Evolutionary conservation across 2,113 vertebrate genomes (phyloP).

Genomic region (Chaetura pelagica): DNA sequence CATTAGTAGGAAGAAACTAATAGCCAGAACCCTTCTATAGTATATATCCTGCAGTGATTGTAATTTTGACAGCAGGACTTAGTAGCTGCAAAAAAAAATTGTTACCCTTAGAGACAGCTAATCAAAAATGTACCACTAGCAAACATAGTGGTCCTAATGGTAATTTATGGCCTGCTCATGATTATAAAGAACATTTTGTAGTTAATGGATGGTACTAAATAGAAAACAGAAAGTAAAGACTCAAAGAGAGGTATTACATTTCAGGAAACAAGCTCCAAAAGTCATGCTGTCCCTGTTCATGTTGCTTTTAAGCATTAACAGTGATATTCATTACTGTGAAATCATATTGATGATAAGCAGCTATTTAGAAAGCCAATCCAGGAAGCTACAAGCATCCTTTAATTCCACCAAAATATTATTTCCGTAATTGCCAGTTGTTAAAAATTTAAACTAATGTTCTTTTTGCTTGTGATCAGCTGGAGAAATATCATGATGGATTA

Average conservation of each 20-base stretch:
- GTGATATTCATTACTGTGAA: neutral
- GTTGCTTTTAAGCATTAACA: neutral
- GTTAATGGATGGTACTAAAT: neutral
- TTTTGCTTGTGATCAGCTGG: neutral
- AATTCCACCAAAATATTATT: conserved; percentile 48
- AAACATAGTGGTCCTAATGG: neutral
- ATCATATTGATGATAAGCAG: neutral
- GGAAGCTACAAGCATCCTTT: neutral
- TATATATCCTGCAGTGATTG: neutral
- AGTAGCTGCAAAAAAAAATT: neutral
- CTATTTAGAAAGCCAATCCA: neutral
- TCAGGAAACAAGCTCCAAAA: neutral
- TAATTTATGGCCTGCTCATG: neutral
- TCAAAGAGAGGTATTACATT: neutral
- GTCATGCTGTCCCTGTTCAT: neutral
- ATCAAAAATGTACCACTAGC: neutral
- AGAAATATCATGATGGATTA: conserved; percentile 40
- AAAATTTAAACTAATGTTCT: conserved; percentile 30
- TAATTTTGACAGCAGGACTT: neutral
- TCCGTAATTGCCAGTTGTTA: conserved; percentile 31
- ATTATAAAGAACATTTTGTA: neutral
- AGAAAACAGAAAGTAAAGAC: neutral
- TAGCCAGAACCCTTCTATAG: neutral
- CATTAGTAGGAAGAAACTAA: neutral
- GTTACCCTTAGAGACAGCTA: neutral